Evolutionary conservation across 2,888 invertebrate species (phyloP).

Genomic region (Hypomecis punctinalis): DNA sequence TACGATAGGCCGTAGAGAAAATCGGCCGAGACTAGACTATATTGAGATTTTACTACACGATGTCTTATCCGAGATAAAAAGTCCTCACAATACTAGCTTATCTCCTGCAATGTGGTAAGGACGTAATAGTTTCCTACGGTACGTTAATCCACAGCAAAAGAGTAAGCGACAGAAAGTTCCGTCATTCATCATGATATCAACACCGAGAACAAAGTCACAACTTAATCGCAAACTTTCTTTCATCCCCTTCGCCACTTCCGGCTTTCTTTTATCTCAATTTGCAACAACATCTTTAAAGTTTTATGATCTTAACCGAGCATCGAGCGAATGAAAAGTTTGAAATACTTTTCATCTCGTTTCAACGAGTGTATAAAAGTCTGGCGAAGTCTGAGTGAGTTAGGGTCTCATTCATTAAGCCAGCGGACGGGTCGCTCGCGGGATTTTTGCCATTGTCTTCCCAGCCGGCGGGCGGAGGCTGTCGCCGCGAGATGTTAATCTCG

Average conservation of each 20-base stretch:
- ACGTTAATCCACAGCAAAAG: conserved; percentile 1
- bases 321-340: conserved; percentile 23
- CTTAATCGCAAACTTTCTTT: conserved; percentile 15
- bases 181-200: conserved; percentile 31
- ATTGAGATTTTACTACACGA: conserved; percentile 11
- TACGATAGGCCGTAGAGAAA: conserved; percentile 44
- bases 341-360: conserved; percentile 35
- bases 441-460: conserved; percentile 52
- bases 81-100: neutral
- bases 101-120: neutral
- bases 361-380: conserved; percentile 33
- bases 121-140: neutral
- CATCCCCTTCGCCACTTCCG: conserved; percentile 18
- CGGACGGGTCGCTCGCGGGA: conserved; percentile 47
- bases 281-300: conserved; percentile 16
- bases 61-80: conserved; percentile 6
- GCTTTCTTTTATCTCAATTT: conserved; percentile 13
- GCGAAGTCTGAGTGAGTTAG: conserved; percentile 42
- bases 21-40: conserved; percentile 29
- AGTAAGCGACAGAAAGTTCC: neutral
- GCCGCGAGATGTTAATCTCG: conserved; percentile 67
- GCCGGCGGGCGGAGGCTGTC: conserved; percentile 38
- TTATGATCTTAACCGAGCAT: conserved; percentile 17
- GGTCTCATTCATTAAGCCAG: conserved; percentile 53
- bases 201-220: conserved; percentile 16